These are phyloP conservation scores for Argyrosomus japonicus DNA, from an alignment of 2,113 vertebrate species.

Conservation along the genomic window DNA sequence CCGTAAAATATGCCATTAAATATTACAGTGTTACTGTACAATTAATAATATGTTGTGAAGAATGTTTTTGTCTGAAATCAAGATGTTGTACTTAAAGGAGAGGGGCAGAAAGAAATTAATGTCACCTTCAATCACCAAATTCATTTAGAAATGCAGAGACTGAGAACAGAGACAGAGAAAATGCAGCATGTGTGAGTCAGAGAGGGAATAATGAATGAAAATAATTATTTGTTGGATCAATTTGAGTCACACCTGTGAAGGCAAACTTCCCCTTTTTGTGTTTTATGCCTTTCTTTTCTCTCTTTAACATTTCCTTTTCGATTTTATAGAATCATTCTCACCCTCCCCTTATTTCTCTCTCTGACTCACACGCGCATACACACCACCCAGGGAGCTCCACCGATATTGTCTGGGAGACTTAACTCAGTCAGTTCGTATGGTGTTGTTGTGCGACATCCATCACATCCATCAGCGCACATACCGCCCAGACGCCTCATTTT, in stretches of 20 bases:
- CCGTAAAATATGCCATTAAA: too few species aligned
- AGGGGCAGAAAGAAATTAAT: neutral
- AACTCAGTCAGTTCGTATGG: constrained; percentile 53
- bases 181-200: neutral
- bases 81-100: neutral
- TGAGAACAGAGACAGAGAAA: neutral
- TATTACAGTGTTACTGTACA: too few species aligned
- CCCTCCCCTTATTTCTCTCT: constrained; percentile 7
- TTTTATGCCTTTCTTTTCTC: constrained; percentile 3
- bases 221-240: neutral
- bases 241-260: constrained; percentile 1
- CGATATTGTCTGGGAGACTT: constrained; percentile 53
- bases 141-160: neutral
- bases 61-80: neutral
- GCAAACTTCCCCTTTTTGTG: neutral
- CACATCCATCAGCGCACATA: constrained; percentile 31
- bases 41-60: too few species aligned
- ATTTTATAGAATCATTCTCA: constrained; percentile 8
- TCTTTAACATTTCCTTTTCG: neutral
- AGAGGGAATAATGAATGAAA: neutral
- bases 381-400: constrained; percentile 29
- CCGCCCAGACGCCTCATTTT: constrained; percentile 25
- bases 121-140: neutral
- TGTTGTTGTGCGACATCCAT: constrained; percentile 54
- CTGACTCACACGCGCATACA: constrained; percentile 16